Conservation (phyloP, 2,113 vertebrate species). For the Phodopus roborovskii region DNA sequence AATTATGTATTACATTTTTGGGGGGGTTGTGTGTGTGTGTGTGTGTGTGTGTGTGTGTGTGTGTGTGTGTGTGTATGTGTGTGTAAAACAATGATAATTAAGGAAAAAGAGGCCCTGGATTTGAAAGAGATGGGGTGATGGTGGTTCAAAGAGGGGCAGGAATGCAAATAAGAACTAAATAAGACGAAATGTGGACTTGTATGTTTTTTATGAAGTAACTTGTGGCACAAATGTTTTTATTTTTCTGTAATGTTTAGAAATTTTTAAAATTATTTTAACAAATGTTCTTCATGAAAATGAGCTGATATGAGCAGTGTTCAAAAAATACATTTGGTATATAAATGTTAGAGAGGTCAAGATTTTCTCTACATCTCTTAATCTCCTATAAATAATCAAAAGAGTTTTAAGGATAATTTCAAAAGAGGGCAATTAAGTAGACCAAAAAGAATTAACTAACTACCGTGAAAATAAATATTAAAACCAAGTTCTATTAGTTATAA, state of each 20-base stretch:
- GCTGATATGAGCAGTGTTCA: background rate
- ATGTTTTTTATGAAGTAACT: background rate
- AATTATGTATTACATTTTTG: background rate
- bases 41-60: background rate
- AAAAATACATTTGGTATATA: slow-evolving; percentile 10
- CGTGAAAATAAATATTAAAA: slow-evolving; percentile 22
- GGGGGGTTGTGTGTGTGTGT: background rate
- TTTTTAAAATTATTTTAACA: background rate
- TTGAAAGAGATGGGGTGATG: background rate
- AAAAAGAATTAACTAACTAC: slow-evolving; percentile 6
- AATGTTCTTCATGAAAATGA: fast-evolving
- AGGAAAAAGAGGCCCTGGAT: background rate
- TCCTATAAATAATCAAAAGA: background rate
- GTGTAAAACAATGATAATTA: background rate
- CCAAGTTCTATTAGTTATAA: slow-evolving; percentile 42
- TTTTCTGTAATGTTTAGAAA: background rate
- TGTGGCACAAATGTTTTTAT: background rate
- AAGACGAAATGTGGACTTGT: background rate
- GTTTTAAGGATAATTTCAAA: background rate
- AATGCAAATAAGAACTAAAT: slow-evolving; percentile 9
- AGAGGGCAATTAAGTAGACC: background rate
- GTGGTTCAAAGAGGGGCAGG: background rate
- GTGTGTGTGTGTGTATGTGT: no score
- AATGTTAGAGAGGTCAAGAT: background rate
- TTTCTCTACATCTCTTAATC: background rate